Percentiles rank a stretch among this genome's conserved stretches.
Evolutionary conservation across 2,888 invertebrate genomes (phyloP).

Genomic region (Theodoxus fluviatilis): DNA sequence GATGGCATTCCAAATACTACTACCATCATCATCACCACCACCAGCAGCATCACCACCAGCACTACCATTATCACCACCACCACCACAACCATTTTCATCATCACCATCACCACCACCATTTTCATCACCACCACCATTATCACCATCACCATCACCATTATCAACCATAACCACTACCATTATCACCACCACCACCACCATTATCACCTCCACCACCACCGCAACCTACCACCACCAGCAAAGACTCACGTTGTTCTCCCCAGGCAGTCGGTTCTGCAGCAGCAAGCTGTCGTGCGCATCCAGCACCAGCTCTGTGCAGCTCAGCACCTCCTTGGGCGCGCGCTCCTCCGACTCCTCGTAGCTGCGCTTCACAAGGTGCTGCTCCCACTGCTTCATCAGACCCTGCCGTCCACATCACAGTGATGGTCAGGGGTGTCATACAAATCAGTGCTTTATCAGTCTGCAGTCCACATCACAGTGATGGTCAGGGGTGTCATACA

Average conservation of each 20-base stretch:
- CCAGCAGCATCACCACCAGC: no score
- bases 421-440: no score
- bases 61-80: no score
- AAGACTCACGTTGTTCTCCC: slow-evolving; percentile 85
- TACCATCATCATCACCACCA: no score
- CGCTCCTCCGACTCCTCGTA: slow-evolving; percentile 30
- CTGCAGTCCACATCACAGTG: no score
- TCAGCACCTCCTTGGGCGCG: slow-evolving; percentile 71
- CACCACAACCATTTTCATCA: no score
- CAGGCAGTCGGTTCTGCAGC: slow-evolving; percentile 89
- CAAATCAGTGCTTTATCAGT: no score
- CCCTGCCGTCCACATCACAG: slow-evolving; percentile 50
- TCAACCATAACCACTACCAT: neutral
- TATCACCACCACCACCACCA: slow-evolving; percentile 16
- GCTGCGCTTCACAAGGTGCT: slow-evolving; percentile 69
- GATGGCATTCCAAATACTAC: no score
- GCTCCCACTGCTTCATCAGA: slow-evolving; percentile 77
- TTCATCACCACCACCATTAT: no score
- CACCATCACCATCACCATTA: no score
- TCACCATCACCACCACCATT: no score
- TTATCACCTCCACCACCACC: slow-evolving; percentile 5
- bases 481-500: no score
- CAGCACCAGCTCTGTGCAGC: slow-evolving; percentile 85
- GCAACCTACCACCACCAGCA: slow-evolving; percentile 1
- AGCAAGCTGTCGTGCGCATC: slow-evolving; percentile 73